Evolutionary conservation across 1,140 invertebrate species (phyloP).

Genomic region (Heliothis virescens): DNA sequence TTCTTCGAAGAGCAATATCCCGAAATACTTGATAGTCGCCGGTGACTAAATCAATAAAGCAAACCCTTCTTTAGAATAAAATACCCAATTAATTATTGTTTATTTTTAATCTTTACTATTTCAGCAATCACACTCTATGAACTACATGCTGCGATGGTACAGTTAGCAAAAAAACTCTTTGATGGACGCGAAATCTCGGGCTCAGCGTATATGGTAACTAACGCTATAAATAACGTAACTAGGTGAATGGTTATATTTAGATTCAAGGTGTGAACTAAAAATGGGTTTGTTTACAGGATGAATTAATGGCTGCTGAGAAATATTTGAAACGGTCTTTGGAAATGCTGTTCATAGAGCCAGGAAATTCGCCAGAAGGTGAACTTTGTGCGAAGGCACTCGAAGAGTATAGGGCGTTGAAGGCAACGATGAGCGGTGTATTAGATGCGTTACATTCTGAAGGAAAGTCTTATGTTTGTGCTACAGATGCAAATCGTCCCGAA

Average conservation of each 20-base stretch:
- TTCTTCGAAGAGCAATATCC: too few species aligned
- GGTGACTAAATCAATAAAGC: too few species aligned
- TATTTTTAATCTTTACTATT: constrained; percentile 54
- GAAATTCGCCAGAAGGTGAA: constrained; percentile 90
- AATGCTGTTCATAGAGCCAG: constrained; percentile 90
- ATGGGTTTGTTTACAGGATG: constrained; percentile 67
- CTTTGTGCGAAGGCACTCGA: constrained; percentile 89
- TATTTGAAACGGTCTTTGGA: constrained; percentile 88
- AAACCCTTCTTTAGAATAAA: too few species aligned
- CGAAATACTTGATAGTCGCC: too few species aligned
- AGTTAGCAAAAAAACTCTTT: constrained; percentile 88
- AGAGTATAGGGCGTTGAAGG: constrained; percentile 88
- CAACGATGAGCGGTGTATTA: constrained; percentile 85
- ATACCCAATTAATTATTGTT: too few species aligned
- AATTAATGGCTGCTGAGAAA: constrained; percentile 86
- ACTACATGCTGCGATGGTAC: constrained; percentile 89
- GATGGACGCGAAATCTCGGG: constrained; percentile 86
- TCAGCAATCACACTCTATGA: constrained; percentile 92
- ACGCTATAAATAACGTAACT: neutral
- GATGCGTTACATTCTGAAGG: constrained; percentile 73
- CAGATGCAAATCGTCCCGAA: constrained; percentile 48
- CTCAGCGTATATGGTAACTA: constrained; percentile 79
- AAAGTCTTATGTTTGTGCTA: constrained; percentile 62
- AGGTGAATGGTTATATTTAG: neutral
- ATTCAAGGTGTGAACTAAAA: constrained; percentile 1